Percentiles rank a stretch among this genome's conserved stretches.
These are phyloP conservation scores for Halocynthia roretzi DNA, from an alignment of 23 tunicate species.

Conservation along the genomic window DNA sequence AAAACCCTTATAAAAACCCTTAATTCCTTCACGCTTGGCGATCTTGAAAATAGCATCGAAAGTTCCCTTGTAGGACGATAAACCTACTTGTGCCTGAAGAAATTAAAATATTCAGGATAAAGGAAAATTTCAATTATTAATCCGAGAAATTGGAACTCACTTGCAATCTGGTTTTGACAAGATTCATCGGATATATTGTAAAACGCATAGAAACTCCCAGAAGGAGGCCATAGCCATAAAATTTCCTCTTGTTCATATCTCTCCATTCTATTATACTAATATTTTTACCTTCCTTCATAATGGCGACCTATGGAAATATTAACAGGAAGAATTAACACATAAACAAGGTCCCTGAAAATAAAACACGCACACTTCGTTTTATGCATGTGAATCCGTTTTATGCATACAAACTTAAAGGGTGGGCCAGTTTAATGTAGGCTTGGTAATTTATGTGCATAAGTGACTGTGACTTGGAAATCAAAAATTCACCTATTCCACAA, in stretches of 20 bases:
- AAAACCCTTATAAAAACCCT: slow-evolving; percentile 92
- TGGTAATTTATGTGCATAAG: too few relatives aligned
- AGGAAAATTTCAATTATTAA: background rate
- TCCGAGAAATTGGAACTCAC: slow-evolving; percentile 14
- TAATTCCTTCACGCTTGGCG: slow-evolving; percentile 69
- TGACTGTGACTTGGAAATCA: too few relatives aligned
- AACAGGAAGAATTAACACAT: too few relatives aligned
- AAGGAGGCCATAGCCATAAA: slow-evolving; percentile 54
- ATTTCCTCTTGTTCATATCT: slow-evolving; percentile 79
- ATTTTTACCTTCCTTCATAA: slow-evolving; percentile 82
- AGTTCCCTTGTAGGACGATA: slow-evolving; percentile 70
- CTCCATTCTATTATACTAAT: slow-evolving; percentile 93
- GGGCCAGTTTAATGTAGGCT: too few relatives aligned
- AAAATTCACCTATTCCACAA: too few relatives aligned
- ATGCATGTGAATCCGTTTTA: too few relatives aligned
- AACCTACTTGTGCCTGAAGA: slow-evolving; percentile 88
- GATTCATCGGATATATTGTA: slow-evolving; percentile 64
- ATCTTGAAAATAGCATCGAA: slow-evolving; percentile 88
- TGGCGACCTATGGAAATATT: too few relatives aligned
- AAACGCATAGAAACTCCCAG: slow-evolving; percentile 53
- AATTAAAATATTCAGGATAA: slow-evolving; percentile 14
- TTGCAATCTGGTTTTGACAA: slow-evolving; percentile 82
- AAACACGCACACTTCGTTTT: too few relatives aligned
- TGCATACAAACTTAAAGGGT: too few relatives aligned
- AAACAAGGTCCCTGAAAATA: too few relatives aligned